Base-by-base conservation (phyloP, 2,797 vertebrate genomes). In the Alouatta caraya region DNA sequence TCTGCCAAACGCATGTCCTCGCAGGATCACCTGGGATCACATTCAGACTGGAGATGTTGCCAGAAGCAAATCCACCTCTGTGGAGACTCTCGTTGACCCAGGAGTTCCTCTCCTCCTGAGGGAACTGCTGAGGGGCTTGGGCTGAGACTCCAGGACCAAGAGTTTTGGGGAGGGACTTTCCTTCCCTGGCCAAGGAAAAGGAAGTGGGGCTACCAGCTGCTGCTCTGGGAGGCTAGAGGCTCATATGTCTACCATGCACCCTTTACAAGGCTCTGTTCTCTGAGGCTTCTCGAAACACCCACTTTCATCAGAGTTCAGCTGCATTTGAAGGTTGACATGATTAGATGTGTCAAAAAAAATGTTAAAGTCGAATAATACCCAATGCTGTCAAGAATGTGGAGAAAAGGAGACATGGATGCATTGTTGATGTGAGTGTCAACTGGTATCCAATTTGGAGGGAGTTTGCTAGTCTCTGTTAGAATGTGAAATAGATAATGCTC, bases 221-320 rank as follows among this genome's bases (percentile, higher is more conserved):
- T 39, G 1, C 15, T 2, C 1, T 6, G 22, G 15, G 76, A 48
- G 37, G 12, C 50, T 57, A 4, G 50, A n/a, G 75, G n/a, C 4
- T 11, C 44, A 0, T 1, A 5, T 8, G 1, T 39, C 30, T 76
- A 21, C 39, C 5, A 0, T 0, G 37, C 5, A 13, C 13, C 30
- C 37, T 48, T 59, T 5, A 67, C 48, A 50, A n/a, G 30, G 30
- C 1, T 4, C 78, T 59, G 7, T 67, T 8, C 57, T 72, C 26
- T 28, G 50, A 30, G 5, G 12, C 33, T 5, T 17, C 37, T 30
- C 14, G 7, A 26, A 57, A 39, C 5, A 13, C 12, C 42, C 57
- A 8, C 22, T 26, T 30, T 28, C 52, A 33, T n/a, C 48, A 26
- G 55, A 50, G 19, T 55, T 39, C 73, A 46, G 50, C 12, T 33